phyloP scores from a whole-genome alignment of 2,113 vertebrate species.

The Cyanoramphus novaezelandiae region DNA sequence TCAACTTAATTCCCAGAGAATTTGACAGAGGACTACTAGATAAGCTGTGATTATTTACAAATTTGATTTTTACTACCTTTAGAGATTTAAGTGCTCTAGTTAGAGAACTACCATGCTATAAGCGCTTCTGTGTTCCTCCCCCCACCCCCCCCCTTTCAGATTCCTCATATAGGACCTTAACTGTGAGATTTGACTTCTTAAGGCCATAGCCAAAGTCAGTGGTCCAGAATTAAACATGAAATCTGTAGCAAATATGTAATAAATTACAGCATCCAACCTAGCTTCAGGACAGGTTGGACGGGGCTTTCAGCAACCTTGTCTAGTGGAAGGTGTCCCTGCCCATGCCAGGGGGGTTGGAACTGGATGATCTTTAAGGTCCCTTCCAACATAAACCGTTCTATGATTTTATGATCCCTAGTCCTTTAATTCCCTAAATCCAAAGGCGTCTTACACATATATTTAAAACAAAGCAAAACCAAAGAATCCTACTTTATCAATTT shows the following conservation, averaged over 20 bases:
- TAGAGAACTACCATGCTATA: neutral
- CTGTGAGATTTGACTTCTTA: neutral
- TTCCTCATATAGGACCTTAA: neutral
- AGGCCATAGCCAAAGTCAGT: neutral
- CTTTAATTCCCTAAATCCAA: neutral
- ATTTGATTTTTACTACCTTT: neutral
- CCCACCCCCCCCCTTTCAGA: neutral
- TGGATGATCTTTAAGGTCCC: neutral
- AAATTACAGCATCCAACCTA: neutral
- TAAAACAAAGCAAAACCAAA: neutral
- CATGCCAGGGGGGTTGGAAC: neutral
- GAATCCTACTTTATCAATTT: neutral
- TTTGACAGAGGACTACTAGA: neutral
- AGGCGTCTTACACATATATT: neutral
- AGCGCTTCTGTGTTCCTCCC: accelerated
- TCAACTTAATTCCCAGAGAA: neutral
- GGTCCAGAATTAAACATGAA: neutral
- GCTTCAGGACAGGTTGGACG: neutral
- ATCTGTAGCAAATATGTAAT: neutral
- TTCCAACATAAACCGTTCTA: neutral
- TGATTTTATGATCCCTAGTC: neutral
- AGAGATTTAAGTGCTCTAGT: neutral
- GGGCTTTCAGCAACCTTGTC: neutral
- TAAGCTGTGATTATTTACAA: neutral
- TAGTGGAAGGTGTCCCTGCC: neutral